Evolutionary conservation across 2,888 invertebrate genomes (phyloP).

Genomic region (Dicranocentrus wangi): DNA sequence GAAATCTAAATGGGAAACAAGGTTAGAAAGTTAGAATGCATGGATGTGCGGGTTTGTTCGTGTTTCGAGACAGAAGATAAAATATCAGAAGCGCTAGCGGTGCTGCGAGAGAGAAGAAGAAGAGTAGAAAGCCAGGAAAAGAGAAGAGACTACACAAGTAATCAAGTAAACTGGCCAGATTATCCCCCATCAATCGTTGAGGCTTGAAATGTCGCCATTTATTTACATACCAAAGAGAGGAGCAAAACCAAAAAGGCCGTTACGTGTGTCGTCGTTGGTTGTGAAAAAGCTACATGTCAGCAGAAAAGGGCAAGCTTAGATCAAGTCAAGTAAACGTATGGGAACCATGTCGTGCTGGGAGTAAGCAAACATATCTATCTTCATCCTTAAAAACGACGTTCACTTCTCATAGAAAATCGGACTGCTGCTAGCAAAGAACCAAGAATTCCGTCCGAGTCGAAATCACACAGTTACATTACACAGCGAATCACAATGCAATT

Average conservation of each 20-base stretch:
- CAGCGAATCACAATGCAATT: background rate
- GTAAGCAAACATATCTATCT: slow-evolving; percentile 66
- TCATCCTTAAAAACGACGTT: slow-evolving; percentile 52
- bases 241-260: slow-evolving; percentile 40
- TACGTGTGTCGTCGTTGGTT: slow-evolving; percentile 36
- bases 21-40: no score
- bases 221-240: slow-evolving; percentile 62
- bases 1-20: no score
- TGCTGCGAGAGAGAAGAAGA: slow-evolving; percentile 3
- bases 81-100: background rate
- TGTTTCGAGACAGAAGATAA: no score
- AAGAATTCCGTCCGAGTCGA: slow-evolving; percentile 1
- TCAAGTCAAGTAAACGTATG: slow-evolving; percentile 62
- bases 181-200: slow-evolving; percentile 65
- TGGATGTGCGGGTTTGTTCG: no score
- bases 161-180: slow-evolving; percentile 65
- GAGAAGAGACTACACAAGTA: slow-evolving; percentile 40
- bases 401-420: slow-evolving; percentile 21
- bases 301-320: slow-evolving; percentile 56
- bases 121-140: slow-evolving; percentile 11
- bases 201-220: slow-evolving; percentile 66
- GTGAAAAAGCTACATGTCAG: slow-evolving; percentile 60
- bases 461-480: background rate
- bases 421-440: no score
- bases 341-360: slow-evolving; percentile 60